phyloP scores from a whole-genome alignment of 1,140 invertebrate species.

The Aphelenchoides avenae region DNA sequence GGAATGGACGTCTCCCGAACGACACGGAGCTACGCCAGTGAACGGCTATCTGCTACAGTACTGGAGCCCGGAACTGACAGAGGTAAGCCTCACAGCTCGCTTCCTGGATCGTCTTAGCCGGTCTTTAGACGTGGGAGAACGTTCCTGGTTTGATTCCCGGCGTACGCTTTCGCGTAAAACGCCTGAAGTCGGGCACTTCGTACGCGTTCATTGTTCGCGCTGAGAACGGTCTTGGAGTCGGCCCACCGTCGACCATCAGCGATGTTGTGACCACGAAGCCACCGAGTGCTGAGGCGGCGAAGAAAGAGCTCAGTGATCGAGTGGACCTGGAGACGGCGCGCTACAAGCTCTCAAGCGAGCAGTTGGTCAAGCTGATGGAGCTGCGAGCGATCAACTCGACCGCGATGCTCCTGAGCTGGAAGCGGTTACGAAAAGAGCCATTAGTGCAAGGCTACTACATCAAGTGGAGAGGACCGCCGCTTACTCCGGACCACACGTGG shows the following conservation, averaged over 20 bases:
- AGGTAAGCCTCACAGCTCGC: constrained; percentile 16
- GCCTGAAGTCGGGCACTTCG: constrained; percentile 63
- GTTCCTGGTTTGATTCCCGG: constrained; percentile 60
- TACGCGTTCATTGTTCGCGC: constrained; percentile 83
- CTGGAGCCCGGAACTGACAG: constrained; percentile 48
- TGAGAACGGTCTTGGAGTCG: constrained; percentile 75
- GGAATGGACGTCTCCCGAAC: constrained; percentile 70
- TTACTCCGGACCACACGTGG: constrained; percentile 64
- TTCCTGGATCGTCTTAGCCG: neutral
- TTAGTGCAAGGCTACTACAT: constrained; percentile 79
- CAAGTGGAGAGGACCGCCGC: constrained; percentile 75
- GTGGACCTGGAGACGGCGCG: constrained; percentile 63
- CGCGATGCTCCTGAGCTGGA: constrained; percentile 77
- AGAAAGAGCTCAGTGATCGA: constrained; percentile 67
- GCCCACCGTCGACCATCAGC: constrained; percentile 61
- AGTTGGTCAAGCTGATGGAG: constrained; percentile 72
- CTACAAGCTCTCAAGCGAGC: constrained; percentile 70
- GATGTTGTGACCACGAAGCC: constrained; percentile 32
- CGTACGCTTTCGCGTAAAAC: constrained; percentile 72
- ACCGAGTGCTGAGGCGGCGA: constrained; percentile 61
- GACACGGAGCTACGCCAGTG: constrained; percentile 74
- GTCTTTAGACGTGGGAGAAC: constrained; percentile 64
- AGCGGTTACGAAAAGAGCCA: constrained; percentile 63
- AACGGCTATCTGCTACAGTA: constrained; percentile 68
- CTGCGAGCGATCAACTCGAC: constrained; percentile 74